Percentiles rank a stretch among this genome's conserved stretches.
Conservation (phyloP, 2,888 invertebrate species). For the Matsumyia berberina region DNA sequence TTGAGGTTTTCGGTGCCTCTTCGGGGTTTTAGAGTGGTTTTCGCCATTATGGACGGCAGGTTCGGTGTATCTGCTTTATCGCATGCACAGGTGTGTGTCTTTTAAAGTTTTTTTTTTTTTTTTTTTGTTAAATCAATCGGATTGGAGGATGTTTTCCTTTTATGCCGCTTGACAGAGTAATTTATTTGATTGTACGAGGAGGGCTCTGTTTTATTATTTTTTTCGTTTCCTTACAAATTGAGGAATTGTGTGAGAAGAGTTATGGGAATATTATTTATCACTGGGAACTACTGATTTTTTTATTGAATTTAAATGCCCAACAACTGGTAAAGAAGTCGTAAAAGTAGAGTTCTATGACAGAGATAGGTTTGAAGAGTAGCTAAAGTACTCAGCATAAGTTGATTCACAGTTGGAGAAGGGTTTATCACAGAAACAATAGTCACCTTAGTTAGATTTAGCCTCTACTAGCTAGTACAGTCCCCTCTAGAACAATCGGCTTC, state of each 20-base stretch:
- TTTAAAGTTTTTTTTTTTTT: conserved; percentile 14
- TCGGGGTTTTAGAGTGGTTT: conserved; percentile 62
- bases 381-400: no score
- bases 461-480: no score
- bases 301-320: background rate
- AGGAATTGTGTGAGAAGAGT: conserved; percentile 45
- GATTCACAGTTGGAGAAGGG: no score
- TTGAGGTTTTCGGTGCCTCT: conserved; percentile 15
- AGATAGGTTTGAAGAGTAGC: no score
- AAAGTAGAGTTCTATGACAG: background rate
- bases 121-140: conserved; percentile 45
- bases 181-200: conserved; percentile 49
- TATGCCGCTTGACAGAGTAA: conserved; percentile 47
- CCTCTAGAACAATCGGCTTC: no score
- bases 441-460: no score
- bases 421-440: no score
- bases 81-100: conserved; percentile 62
- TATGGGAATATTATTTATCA: conserved; percentile 31
- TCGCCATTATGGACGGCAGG: conserved; percentile 61
- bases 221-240: conserved; percentile 28
- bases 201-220: conserved; percentile 1
- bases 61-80: conserved; percentile 48
- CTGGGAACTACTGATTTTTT: conserved; percentile 18
- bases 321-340: no score
- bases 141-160: conserved; percentile 24